Base-by-base conservation (phyloP, 2,797 vertebrate genomes). In the Hippoglossus hippoglossus region DNA sequence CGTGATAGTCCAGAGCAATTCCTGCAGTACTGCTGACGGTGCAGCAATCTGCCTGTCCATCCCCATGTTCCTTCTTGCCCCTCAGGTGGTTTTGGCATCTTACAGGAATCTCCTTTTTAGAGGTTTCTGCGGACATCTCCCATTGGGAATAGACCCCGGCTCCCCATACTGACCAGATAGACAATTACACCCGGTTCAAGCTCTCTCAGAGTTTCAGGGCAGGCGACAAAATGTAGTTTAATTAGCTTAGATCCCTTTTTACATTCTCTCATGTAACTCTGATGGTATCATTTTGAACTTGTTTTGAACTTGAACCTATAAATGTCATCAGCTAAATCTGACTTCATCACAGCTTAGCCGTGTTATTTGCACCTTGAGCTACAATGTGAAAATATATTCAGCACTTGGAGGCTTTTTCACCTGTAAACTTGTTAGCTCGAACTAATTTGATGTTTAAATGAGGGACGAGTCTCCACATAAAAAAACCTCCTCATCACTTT, bases 401-500 rank as follows among this genome's bases (percentile, higher is more conserved):
- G 54, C 2, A 28, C 12, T 3, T 31, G 7, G 28, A 31, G 28
- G 28, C 28, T 31, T 31, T 31, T 36, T 34, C 39, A 25, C 26
- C 21, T 61, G 2, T 63, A 71, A 49, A 21, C 44, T 31, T 21
- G 13, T 7, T 7, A 52, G 2, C 36, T 19, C 21, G 4, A 49
- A 57, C 44, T 1, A 16, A 21, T 54, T 5, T 21, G 19, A 3
- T 52, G n/a, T 53, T 36, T 28, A 18, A 44, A 44, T 31, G 11
- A 16, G 5, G 9, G 2, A 53, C 31, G 51, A 16, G 52, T 19
- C 26, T 44, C 41, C 2, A 7, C 28, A 31, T 31, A 7, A 2
- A 31, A 31, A 63, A n/a, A 24, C 11, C 54, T 58, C 47, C 31
- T 19, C 55, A 60, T 11, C 13, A 41, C 71, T 86, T 76, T 66